Evolutionary conservation across 2,113 vertebrate genomes (phyloP), one percentile per base, ranked within the genome.

Genomic region (Ophiodon elongatus): DNA sequence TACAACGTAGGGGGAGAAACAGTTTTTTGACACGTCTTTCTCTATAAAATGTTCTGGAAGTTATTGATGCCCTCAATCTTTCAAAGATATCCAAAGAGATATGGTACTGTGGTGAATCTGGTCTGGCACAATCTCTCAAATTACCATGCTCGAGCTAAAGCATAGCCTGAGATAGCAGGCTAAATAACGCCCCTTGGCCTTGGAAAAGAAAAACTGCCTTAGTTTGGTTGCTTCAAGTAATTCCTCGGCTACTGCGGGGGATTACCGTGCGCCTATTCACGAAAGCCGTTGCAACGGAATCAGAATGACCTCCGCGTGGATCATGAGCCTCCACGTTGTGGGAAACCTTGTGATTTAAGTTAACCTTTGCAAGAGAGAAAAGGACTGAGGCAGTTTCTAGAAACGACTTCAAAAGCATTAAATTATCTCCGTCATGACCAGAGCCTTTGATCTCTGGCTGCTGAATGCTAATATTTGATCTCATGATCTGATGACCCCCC

Each of bases 91-190:
- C 52, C 39, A 43, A 79, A 74, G 23, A 73, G 41, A 54, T 54
- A 23, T 47, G 80, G 78, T 77, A 83, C 87, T 79, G 56, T 76
- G 76, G 76, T 73, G 76, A 76, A 72, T 64, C 54, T 64, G 71
- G 21, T 50, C 59, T 70, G 56, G 25, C 35, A 41, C 33, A 65
- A n/a, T 52, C 71, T 71, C 27, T 85, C 35, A 63, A 47, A 69
- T 43, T 11, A 10, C 39, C 37, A 9, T 59, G 37, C 47, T 25
- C 39, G 57, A 79, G 81, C 27, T 69, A 67, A 84, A 70, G 57
- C 35, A 39, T 64, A 29, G 41, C 41, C 23, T 54, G 33, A 71
- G 71, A 72, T 45, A 68, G 45, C 37, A 23, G 29, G 37, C 62
- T 54, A 45, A 78, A 54, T 63, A 73, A 73, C 59, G 29, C 37